A percentile compares a stretch with the other conserved stretches of the same genome.
Evolutionary conservation across 2,113 vertebrate genomes (phyloP).

Genomic region (Sceloporus tristichus): DNA sequence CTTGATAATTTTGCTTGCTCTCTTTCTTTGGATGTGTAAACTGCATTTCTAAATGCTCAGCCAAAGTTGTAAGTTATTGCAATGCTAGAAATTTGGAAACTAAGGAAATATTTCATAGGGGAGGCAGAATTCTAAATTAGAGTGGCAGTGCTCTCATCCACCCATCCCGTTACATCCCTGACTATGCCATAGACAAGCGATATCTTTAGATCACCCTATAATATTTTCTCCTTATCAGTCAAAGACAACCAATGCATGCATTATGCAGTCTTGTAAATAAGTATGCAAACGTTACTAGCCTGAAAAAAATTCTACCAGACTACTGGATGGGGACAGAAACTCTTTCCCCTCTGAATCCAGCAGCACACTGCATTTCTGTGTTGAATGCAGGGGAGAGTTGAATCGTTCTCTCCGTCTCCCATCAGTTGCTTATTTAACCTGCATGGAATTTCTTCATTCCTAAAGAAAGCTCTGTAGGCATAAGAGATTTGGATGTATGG

Average conservation of each 20-base stretch:
- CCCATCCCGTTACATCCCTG: too few relatives aligned
- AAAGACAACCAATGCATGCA: background rate
- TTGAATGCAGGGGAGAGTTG: background rate
- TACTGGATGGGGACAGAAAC: background rate
- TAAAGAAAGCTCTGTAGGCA: background rate
- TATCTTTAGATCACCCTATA: background rate
- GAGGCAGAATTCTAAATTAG: too few relatives aligned
- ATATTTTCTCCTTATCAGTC: background rate
- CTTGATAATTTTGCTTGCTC: too few relatives aligned
- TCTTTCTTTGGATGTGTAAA: too few relatives aligned
- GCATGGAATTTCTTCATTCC: background rate
- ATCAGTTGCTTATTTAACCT: background rate
- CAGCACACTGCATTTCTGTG: background rate
- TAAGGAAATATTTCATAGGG: too few relatives aligned
- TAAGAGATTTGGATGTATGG: background rate
- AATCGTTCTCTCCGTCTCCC: background rate
- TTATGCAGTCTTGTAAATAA: background rate
- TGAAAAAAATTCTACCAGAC: background rate
- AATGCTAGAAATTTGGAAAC: too few relatives aligned
- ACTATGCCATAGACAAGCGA: too few relatives aligned
- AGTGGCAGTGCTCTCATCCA: too few relatives aligned
- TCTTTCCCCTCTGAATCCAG: background rate
- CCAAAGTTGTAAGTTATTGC: too few relatives aligned
- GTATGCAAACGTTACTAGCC: background rate
- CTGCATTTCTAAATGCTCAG: too few relatives aligned